Percentiles rank a stretch among this genome's conserved stretches.
Conservation (phyloP, 2,113 vertebrate genomes). For the Acinonyx jubatus region DNA sequence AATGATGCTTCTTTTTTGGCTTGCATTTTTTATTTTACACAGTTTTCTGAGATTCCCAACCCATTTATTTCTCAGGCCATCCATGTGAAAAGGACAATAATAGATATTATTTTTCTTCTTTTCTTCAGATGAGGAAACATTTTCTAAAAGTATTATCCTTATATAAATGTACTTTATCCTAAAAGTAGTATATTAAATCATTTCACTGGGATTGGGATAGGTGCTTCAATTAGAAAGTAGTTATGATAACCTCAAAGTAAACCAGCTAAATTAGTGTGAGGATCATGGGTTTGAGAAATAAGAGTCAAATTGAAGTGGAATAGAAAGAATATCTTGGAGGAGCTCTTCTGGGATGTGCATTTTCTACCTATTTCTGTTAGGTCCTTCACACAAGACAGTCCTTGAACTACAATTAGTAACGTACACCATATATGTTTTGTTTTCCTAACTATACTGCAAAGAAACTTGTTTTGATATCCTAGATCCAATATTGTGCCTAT, state of each 20-base stretch:
- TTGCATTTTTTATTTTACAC: neutral
- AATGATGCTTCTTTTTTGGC: neutral
- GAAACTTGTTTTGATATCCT: neutral
- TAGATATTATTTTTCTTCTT: neutral
- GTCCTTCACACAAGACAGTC: neutral
- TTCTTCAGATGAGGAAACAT: neutral
- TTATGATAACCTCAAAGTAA: neutral
- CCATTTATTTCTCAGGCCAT: neutral
- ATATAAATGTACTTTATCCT: neutral
- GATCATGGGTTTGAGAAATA: neutral
- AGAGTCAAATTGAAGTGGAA: neutral
- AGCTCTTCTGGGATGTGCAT: neutral
- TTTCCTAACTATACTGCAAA: neutral
- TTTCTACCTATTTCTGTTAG: neutral
- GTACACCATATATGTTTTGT: neutral
- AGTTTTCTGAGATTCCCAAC: neutral
- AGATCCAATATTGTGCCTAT: neutral
- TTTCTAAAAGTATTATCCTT: neutral
- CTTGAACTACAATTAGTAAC: neutral
- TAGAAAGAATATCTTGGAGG: neutral
- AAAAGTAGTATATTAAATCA: neutral
- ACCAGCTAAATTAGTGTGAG: neutral
- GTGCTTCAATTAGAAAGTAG: neutral
- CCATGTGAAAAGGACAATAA: neutral
- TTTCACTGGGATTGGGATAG: neutral